Percentiles rank a stretch among this genome's conserved stretches.
These are phyloP conservation scores for Elysia chlorotica DNA, from an alignment of 1,140 invertebrate genomes.

Conservation along the genomic window DNA sequence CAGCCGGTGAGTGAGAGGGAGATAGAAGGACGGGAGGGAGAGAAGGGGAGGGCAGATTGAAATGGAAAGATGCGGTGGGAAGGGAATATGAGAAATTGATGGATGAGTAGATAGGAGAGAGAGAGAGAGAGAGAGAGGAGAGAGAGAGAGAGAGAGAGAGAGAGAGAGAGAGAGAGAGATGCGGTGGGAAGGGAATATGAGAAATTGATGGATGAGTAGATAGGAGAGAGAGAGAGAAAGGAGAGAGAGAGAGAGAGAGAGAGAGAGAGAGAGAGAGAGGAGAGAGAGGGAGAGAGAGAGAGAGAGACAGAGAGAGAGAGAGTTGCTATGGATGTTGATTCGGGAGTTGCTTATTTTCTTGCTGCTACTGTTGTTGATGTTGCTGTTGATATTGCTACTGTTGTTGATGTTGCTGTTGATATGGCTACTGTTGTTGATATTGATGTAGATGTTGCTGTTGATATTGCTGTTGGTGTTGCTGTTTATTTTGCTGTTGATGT, in stretches of 20 bases:
- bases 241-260: not conserved
- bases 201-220: not conserved
- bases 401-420: no score
- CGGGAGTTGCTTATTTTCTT: no score
- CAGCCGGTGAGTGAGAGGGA: conserved; percentile 38
- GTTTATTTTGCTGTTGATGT: no score
- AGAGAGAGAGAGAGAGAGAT: not conserved
- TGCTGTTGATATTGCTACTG: no score
- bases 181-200: not conserved
- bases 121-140: not conserved
- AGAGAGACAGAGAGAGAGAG: not conserved
- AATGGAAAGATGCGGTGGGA: no score
- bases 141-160: not conserved
- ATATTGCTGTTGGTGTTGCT: no score
- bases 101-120: not conserved
- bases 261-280: not conserved
- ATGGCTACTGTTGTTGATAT: no score
- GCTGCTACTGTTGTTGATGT: no score
- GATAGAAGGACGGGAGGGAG: not conserved
- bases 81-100: not conserved
- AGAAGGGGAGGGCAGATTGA: not conserved
- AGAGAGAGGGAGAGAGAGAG: not conserved
- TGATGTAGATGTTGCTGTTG: no score
- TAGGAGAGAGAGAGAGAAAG: conserved; percentile 33
- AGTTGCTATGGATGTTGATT: no score